These are phyloP conservation scores for Lophotriccus pileatus DNA, from an alignment of 2,797 vertebrate species.

Conservation along the genomic window DNA sequence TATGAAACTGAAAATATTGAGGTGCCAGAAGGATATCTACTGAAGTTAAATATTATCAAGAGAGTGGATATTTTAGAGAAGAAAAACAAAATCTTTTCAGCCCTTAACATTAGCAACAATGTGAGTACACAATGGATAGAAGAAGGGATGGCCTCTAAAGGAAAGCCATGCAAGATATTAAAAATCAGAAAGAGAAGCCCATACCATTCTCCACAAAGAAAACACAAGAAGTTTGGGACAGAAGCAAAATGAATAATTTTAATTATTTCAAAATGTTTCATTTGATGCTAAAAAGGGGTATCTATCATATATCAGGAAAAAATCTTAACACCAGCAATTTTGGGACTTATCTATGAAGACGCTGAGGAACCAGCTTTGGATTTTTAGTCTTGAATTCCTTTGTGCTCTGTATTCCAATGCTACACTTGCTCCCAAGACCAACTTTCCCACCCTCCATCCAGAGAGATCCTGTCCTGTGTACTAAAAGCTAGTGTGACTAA, in stretches of 20 bases:
- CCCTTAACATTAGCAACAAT: background rate
- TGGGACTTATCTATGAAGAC: background rate
- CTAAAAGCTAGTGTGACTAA: background rate
- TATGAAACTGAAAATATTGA: background rate
- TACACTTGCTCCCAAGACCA: background rate
- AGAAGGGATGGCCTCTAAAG: background rate
- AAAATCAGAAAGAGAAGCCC: background rate
- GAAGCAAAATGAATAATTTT: background rate
- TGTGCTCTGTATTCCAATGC: background rate
- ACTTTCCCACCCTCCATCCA: background rate
- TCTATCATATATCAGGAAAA: background rate
- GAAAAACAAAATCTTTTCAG: background rate
- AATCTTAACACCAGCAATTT: background rate
- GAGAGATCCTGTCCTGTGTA: background rate
- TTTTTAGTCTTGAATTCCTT: background rate
- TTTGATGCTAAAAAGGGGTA: background rate
- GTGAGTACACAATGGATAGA: background rate
- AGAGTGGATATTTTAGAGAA: background rate
- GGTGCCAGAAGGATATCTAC: background rate
- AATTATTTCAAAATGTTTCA: background rate
- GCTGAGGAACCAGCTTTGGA: background rate
- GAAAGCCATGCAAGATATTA: background rate
- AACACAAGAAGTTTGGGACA: background rate
- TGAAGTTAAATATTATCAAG: background rate
- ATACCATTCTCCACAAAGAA: background rate